Conservation (phyloP, 2,888 invertebrate genomes). For the Adineta ricciae region DNA sequence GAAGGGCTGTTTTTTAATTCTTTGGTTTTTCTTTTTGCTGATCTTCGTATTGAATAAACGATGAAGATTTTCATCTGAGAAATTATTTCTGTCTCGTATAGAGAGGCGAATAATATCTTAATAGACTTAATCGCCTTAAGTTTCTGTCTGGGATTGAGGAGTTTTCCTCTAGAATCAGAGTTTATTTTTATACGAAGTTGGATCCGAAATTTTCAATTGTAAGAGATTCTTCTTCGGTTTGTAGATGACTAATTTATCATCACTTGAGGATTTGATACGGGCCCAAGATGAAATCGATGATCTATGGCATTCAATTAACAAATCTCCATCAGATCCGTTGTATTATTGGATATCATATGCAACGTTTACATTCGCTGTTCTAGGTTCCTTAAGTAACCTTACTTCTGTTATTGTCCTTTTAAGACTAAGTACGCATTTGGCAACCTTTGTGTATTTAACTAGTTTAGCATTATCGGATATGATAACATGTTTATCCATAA, state of each 20-base stretch:
- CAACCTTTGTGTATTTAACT: slow-evolving; percentile 6
- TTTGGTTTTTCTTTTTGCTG: too few species aligned
- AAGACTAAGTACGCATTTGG: background rate
- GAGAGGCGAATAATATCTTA: too few species aligned
- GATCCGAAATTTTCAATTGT: too few species aligned
- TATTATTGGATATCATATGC: background rate
- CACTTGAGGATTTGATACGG: background rate
- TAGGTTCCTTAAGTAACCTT: slow-evolving; percentile 8
- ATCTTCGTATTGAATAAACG: too few species aligned
- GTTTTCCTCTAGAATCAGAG: too few species aligned
- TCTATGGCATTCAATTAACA: background rate
- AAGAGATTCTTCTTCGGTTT: background rate
- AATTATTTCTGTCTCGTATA: too few species aligned
- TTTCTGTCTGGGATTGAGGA: too few species aligned
- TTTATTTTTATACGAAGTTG: too few species aligned
- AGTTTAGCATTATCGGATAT: background rate
- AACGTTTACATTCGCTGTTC: background rate
- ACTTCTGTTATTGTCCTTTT: background rate
- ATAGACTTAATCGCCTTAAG: too few species aligned
- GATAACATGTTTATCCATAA: slow-evolving; percentile 8
- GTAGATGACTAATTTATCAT: background rate
- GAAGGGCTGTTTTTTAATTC: too few species aligned
- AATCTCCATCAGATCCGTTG: background rate
- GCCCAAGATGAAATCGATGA: background rate
- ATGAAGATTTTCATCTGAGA: too few species aligned